Percentiles rank a stretch among this genome's conserved stretches.
Conservation (phyloP, 2,797 vertebrate species). For the Melanotaenia nigrans region DNA sequence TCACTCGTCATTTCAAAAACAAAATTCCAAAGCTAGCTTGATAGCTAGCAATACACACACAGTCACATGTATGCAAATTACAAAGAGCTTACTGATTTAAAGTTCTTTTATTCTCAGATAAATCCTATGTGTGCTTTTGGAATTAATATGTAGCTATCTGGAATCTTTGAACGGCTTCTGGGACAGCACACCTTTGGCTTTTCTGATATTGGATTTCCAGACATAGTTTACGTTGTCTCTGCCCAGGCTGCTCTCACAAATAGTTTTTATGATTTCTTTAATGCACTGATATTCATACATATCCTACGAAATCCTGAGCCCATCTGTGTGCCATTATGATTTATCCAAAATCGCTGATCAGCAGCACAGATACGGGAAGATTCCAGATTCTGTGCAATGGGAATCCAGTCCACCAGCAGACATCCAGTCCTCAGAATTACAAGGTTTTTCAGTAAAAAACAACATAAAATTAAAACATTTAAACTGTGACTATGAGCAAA, state of each 20-base stretch:
- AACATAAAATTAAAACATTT: too few species aligned
- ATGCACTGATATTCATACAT: too few species aligned
- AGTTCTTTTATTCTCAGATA: conserved; percentile 12
- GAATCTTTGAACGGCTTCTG: conserved; percentile 44
- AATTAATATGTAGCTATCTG: conserved; percentile 19
- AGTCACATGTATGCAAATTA: neutral
- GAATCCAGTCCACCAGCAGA: too few species aligned
- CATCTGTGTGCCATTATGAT: too few species aligned
- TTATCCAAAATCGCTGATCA: too few species aligned
- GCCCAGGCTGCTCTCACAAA: neutral
- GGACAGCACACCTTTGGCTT: conserved; percentile 56
- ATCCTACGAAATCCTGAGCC: too few species aligned
- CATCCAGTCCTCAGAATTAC: too few species aligned
- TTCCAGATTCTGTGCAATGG: too few species aligned
- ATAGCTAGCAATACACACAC: neutral
- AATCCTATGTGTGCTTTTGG: conserved; percentile 18
- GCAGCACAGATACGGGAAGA: too few species aligned
- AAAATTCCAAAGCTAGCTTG: conserved; percentile 20
- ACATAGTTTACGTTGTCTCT: conserved; percentile 1
- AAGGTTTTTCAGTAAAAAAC: too few species aligned
- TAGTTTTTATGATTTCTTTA: neutral
- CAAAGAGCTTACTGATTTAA: conserved; percentile 14
- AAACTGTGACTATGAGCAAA: too few species aligned
- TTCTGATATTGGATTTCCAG: conserved; percentile 48
- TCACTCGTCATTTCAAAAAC: conserved; percentile 34